Evolutionary conservation across 2,888 invertebrate genomes (phyloP).

Genomic region (Euzetes globulus): DNA sequence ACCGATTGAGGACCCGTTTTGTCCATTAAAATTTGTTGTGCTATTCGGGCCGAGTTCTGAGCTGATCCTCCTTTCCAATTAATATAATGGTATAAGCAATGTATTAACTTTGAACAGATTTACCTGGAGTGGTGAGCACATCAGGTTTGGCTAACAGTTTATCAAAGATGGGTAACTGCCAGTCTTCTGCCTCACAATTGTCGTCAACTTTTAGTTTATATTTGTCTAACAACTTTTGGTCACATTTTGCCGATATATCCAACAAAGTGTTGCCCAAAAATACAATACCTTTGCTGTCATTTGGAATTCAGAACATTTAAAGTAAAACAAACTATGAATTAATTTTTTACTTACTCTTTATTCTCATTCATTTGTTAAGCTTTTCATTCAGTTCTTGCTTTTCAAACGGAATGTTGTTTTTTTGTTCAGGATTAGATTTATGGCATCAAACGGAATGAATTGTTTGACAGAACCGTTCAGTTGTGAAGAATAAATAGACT

Average conservation of each 20-base stretch:
- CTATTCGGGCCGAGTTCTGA: conserved; percentile 38
- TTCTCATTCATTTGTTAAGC: background rate
- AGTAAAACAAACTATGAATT: background rate
- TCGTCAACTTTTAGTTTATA: conserved; percentile 37
- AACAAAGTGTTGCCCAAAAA: conserved; percentile 37
- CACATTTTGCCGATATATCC: conserved; percentile 37
- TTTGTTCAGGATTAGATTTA: background rate
- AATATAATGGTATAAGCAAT: background rate
- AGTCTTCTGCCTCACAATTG: conserved; percentile 19
- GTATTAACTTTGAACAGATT: too few species aligned
- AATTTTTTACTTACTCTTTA: background rate
- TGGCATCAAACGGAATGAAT: background rate
- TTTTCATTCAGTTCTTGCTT: background rate
- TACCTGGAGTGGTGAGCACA: conserved; percentile 33
- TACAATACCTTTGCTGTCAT: conserved; percentile 19
- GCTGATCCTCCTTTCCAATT: conserved; percentile 31
- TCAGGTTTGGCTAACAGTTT: conserved; percentile 16
- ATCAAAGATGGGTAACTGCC: conserved; percentile 35
- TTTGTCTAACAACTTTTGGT: conserved; percentile 24
- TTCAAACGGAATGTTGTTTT: background rate
- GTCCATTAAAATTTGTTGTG: conserved; percentile 36
- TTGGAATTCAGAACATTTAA: background rate
- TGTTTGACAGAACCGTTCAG: background rate
- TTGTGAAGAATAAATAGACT: background rate
- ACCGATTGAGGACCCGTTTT: conserved; percentile 26